Evolutionary conservation across 2,113 vertebrate species (phyloP), one percentile per base, ranked within the genome.

Genomic region (Muntiacus reevesi): DNA sequence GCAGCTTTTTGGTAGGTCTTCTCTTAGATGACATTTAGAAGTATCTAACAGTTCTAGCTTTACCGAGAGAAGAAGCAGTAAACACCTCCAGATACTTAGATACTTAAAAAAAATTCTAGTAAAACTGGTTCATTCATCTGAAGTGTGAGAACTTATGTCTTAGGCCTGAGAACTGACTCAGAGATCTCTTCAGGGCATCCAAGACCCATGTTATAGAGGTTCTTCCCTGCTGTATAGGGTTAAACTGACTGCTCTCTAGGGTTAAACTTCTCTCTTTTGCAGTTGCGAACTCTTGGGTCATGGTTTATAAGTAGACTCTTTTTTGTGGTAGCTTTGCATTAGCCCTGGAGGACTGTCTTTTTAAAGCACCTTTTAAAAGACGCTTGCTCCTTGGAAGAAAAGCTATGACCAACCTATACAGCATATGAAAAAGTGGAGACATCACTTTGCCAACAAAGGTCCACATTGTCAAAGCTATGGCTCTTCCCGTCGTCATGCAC

Each of bases 261-360:
- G 62, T 71, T 84, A 89, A 36, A 43, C 59, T 33, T 93, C 4
- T 5, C 47, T 91, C 17, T 43, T 91, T 82, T 67, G 57, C 10
- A 84, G 7, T 33, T 57, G 6, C 2, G 28, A n/a, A 36, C 14
- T 60, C 89, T 82, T 91, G 27, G 45, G 9, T 81, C 28, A 33
- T 47, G 43, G 78, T 84, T 15, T 78, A 57, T 90, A 89, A 89
- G 62, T 36, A 54, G 43, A 96, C 60, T 87, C n/a, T 59, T 96
- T 43, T 43, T 86, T 94, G n/a, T 64, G 28, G 57, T 64, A 54
- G 52, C 62, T 91, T 89, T 74, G 78, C 67, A 33, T 89, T 71
- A 54, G 50, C 55, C 43, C 93, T 91, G 50, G 55, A 95, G 21
- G n/a, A 78, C n/a, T 89, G 83, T 60, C 95, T 93, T 88, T 95